Percentiles rank a stretch among this genome's conserved stretches.
phyloP scores from a whole-genome alignment of 2,888 invertebrate genomes.

The Oscheius onirici region DNA sequence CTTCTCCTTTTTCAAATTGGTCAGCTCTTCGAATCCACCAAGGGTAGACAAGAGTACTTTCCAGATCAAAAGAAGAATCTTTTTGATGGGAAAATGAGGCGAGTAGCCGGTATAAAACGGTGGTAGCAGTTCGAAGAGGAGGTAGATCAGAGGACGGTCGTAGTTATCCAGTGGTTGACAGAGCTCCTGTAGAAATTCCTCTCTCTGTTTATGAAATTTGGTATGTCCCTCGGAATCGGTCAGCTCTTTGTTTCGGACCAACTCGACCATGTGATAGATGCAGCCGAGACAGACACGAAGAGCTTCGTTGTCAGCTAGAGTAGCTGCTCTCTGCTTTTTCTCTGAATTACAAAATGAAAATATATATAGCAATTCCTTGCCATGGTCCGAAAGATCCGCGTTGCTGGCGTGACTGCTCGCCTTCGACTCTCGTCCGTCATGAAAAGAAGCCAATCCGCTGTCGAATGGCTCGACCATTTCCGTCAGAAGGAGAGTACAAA shows the following conservation, averaged over 20 bases:
- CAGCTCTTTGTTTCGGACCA: slow-evolving; percentile 76
- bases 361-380: slow-evolving; percentile 26
- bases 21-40: slow-evolving; percentile 87
- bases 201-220: slow-evolving; percentile 26
- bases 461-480: slow-evolving; percentile 83
- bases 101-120: slow-evolving; percentile 93
- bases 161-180: slow-evolving; percentile 61
- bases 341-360: neutral
- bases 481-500: slow-evolving; percentile 90
- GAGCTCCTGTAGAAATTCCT: slow-evolving; percentile 24
- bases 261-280: slow-evolving; percentile 93
- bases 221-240: slow-evolving; percentile 13
- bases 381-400: slow-evolving; percentile 62
- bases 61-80: slow-evolving; percentile 92
- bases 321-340: slow-evolving; percentile 78
- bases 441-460: slow-evolving; percentile 23
- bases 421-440: slow-evolving; percentile 58
- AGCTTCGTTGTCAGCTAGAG: slow-evolving; percentile 88
- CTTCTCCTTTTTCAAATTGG: slow-evolving; percentile 75
- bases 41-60: slow-evolving; percentile 87
- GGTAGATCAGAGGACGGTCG: slow-evolving; percentile 74
- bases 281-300: slow-evolving; percentile 90
- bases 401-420: slow-evolving; percentile 57
- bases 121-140: slow-evolving; percentile 93
- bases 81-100: slow-evolving; percentile 98